Evolutionary conservation across 2,888 invertebrate genomes (phyloP).

Genomic region (Leucozona laternaria): DNA sequence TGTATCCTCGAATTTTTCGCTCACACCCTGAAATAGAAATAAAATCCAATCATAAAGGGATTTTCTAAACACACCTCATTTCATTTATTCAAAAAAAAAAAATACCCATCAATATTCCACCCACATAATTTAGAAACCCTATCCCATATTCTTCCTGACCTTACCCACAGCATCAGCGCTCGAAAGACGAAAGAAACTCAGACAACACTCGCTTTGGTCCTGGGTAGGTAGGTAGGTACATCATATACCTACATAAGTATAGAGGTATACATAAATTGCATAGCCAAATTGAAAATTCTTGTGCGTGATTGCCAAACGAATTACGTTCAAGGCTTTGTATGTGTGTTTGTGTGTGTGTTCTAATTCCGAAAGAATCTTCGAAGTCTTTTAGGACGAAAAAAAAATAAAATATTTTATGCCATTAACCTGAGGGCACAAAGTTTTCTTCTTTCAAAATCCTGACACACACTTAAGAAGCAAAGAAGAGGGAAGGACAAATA

Average conservation of each 20-base stretch:
- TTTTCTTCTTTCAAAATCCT: conserved; percentile 47
- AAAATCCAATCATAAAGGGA: conserved; percentile 54
- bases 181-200: conserved; percentile 17
- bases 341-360: conserved; percentile 43
- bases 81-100: conserved; percentile 13
- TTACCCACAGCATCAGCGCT: conserved; percentile 1
- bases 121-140: conserved; percentile 34
- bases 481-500: conserved; percentile 8
- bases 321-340: conserved; percentile 60
- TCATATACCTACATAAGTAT: too few species aligned
- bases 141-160: conserved; percentile 37
- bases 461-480: conserved; percentile 28
- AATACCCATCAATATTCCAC: conserved; percentile 58
- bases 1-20: conserved; percentile 40
- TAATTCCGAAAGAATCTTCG: conserved; percentile 62
- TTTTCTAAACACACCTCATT: conserved; percentile 63
- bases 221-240: too few species aligned
- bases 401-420: conserved; percentile 67
- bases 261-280: background rate
- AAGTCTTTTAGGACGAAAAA: conserved; percentile 26
- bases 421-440: conserved; percentile 65
- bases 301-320: conserved; percentile 66
- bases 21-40: conserved; percentile 13
- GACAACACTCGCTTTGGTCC: conserved; percentile 26
- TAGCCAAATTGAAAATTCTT: conserved; percentile 58